Evolutionary conservation across 1,140 invertebrate species (phyloP), one percentile per base, ranked within the genome.

Genomic region (Micrasema minimum): DNA sequence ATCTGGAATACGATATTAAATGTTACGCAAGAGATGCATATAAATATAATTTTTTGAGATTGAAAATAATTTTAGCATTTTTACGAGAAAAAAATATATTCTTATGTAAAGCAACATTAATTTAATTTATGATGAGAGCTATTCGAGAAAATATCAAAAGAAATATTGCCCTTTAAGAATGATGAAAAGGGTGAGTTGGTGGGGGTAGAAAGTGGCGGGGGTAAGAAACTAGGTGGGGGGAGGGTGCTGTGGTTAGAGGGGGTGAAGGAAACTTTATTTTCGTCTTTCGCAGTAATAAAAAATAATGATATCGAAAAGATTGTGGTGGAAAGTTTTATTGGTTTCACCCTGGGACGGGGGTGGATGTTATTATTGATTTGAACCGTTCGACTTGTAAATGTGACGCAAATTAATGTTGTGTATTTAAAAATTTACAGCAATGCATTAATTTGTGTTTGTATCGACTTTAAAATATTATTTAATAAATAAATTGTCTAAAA

Each of bases 231-330:
- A 61, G 18, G 16, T 11, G 10, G 46, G 46, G 5, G 11, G 10
- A 2, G 31, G 38, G 26, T 6, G 43, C 37, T 23, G 7, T 11
- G 12, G 51, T 20, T 20, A 48, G 20, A 41, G 37, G 51, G n/a
- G 20, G 14, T 16, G 7, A 37, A 55, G 50, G 61, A 74, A 74
- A 74, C 72, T 74, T 74, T 74, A 74, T 74, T 74, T 74, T 74
- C 72, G 61, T 74, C 72, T 69, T 69, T 55, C 65, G 72, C 66
- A 48, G 72, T 69, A 74, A 74, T 74, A 74, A 74, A 74, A 74
- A 74, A 74, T 74, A 74, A 74, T 74, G 72, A 74, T 74, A 74
- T 74, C 68, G 72, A 74, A 73, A 74, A 74, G 72, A 74, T 74
- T 74, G 72, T 67, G 72, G 72, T 55, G 68, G 72, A 69, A 74